Percentiles rank a stretch among this genome's conserved stretches.
These are phyloP conservation scores for Diploptera punctata DNA, from an alignment of 2,888 invertebrate genomes.

Conservation along the genomic window DNA sequence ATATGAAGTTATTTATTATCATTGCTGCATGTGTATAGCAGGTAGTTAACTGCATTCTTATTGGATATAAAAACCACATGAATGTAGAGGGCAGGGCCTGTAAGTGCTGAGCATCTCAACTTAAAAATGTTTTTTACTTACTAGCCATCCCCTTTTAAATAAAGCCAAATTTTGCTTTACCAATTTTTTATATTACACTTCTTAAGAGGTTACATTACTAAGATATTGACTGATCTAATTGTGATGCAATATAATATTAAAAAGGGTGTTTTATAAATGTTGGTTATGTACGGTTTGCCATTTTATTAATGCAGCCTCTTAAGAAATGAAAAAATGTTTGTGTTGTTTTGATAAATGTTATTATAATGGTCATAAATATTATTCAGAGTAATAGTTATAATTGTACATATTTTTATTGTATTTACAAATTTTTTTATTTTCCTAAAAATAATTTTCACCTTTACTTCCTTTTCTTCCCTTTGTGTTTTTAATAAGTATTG, in stretches of 20 bases:
- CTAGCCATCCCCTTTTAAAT: too few species aligned
- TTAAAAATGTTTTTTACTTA: too few species aligned
- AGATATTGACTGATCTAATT: too few species aligned
- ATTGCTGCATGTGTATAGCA: not conserved
- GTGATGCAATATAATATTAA: too few species aligned
- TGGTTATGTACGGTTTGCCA: too few species aligned
- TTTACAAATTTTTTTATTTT: not conserved
- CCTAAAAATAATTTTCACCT: too few species aligned
- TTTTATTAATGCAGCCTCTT: not conserved
- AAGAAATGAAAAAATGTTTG: too few species aligned
- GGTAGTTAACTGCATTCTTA: not conserved
- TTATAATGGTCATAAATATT: not conserved
- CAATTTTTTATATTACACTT: too few species aligned
- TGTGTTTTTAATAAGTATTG: constrained; percentile 26
- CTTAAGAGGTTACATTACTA: too few species aligned
- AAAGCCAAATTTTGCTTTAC: too few species aligned
- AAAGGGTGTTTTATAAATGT: too few species aligned
- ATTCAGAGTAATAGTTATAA: not conserved
- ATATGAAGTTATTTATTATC: not conserved
- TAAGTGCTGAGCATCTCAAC: too few species aligned
- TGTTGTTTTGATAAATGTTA: not conserved
- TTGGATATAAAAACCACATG: not conserved
- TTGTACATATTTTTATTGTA: not conserved
- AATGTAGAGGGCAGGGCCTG: not conserved
- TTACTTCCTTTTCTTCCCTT: not conserved